Base-by-base conservation (phyloP, 2,888 invertebrate genomes). In the Dynastes hyllus region DNA sequence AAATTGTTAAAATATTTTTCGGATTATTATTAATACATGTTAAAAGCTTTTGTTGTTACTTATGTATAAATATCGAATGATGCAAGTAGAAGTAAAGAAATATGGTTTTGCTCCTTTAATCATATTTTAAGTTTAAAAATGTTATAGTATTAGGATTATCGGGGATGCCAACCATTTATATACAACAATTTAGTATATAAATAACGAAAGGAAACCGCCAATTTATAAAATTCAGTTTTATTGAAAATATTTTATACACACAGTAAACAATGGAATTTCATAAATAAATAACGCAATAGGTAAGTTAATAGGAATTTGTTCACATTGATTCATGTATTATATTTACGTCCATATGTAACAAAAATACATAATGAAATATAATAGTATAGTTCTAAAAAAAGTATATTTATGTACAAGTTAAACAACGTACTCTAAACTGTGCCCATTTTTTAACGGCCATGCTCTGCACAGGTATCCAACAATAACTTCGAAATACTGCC, bases 251-350 rank as follows among this genome's bases (percentile, higher is more conserved):
- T 45, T 11, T 69, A 37, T 50, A 61, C 29, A 73, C n/a, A 29
- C 50, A 45, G 45, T 29, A 75, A 75, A 75, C 61, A 75, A 69
- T 69, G 29, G 51, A 75, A 61, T 8, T 22, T 58, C 40, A 75
- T 75, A 75, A 75, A 75, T 75, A 75, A 75, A 75, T 75, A 61
- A 75, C 45, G 55, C 27, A 27, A 50, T 75, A 58, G 27, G 45
- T 63, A 58, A 45, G 45, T 61, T 27, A 73, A 58, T 61, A 61
- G 27, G 69, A 51, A 29, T 22, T 13, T 16, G 16, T 51, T 63
- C 63, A 22, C 73, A 73, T 11, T 61, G 45, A 13, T 61, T 61
- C 61, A 22, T 11, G 40, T 75, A 45, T 58, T 9, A 13, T 73
- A 55, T 55, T 5, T 55, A 58, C 22, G 22, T 58, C 22, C 55